Evolutionary conservation across 2,888 invertebrate genomes (phyloP).

Genomic region (Diachrysia chrysitis): DNA sequence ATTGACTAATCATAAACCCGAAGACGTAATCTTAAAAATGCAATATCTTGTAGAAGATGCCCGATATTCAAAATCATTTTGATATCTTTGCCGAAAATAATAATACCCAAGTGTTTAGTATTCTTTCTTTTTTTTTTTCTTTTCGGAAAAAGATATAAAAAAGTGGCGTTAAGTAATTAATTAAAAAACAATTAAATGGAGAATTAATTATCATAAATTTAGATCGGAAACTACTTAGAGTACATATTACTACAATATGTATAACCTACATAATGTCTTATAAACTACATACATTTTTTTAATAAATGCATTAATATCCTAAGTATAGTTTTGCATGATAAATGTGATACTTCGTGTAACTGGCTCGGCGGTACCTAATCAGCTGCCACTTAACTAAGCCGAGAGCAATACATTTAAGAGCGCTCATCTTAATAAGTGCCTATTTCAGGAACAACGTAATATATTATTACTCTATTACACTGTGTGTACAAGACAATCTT

Average conservation of each 20-base stretch:
- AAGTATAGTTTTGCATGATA: background rate
- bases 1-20: background rate
- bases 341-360: constrained; percentile 1
- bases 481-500: constrained; percentile 4
- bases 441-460: constrained; percentile 1
- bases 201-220: no score
- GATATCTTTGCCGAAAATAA: no score
- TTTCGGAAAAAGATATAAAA: no score
- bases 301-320: background rate
- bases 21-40: no score
- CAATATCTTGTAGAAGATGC: background rate
- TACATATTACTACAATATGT: no score
- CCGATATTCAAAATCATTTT: background rate
- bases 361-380: background rate
- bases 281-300: background rate
- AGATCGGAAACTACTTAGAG: no score
- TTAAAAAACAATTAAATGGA: no score
- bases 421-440: constrained; percentile 4
- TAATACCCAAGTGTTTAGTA: no score
- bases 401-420: constrained; percentile 4
- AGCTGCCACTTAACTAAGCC: constrained; percentile 4
- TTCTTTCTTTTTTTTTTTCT: no score
- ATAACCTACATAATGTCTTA: no score
- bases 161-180: no score
- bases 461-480: constrained; percentile 4